Evolutionary conservation across 1,140 invertebrate species (phyloP).

Genomic region (Pentalonia nigronervosa): DNA sequence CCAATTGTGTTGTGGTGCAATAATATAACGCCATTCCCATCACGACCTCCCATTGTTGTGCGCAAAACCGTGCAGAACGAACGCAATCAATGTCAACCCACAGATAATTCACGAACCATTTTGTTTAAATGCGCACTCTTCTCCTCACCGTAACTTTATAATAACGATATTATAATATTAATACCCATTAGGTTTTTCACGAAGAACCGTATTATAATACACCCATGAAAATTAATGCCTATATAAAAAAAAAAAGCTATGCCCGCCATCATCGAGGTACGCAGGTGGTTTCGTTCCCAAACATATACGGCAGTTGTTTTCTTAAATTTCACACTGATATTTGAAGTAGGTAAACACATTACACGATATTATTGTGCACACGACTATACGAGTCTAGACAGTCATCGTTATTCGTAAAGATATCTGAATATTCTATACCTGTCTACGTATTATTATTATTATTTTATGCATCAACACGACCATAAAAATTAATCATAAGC

Average conservation of each 20-base stretch:
- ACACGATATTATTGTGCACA: not conserved
- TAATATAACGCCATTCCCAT: slow-evolving; percentile 41
- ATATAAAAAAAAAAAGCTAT: not conserved
- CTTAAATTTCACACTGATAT: not conserved
- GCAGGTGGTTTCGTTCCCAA: not conserved
- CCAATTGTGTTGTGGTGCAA: slow-evolving; percentile 15
- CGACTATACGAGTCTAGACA: not conserved
- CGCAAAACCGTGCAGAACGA: slow-evolving; percentile 1
- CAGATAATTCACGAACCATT: slow-evolving; percentile 26
- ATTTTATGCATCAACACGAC: not conserved
- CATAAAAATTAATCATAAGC: not conserved
- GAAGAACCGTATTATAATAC: not conserved
- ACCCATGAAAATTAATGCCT: not conserved
- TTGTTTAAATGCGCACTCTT: not conserved
- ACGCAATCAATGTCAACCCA: slow-evolving; percentile 35
- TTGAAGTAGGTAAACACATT: not conserved
- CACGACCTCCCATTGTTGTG: slow-evolving; percentile 41
- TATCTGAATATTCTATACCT: not conserved
- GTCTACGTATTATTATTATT: not conserved
- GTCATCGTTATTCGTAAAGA: not conserved
- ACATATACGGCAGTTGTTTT: not conserved
- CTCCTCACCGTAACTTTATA: not conserved
- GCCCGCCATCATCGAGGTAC: not conserved
- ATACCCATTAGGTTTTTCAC: not conserved
- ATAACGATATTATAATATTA: not conserved